Base-by-base conservation (phyloP, 2,113 vertebrate species). In the Agapornis roseicollis region DNA sequence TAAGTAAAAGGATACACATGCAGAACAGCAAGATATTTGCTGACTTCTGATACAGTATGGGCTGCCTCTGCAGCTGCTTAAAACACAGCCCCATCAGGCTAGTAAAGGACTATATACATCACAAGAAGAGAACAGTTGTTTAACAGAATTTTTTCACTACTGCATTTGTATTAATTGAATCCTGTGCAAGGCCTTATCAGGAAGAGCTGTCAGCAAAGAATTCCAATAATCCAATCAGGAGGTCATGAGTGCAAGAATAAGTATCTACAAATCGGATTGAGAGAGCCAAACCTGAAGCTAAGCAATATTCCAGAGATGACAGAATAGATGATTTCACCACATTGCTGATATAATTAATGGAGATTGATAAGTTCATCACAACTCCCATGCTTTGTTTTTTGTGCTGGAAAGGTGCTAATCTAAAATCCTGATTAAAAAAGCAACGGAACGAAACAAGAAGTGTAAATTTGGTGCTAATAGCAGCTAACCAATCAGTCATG, bases 191-290 rank as follows among this genome's bases (percentile, higher is more conserved):
- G 84, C 92, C 95, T 97, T 97, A 97, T 97, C 97, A 97, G 96
- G 94, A 97, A 96, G 92, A 97, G 86, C 95, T 97, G 97, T 97
- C 96, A 97, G 93, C 87, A 78, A 97, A 94, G 97, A 97, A 97
- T 97, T 97, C 96, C 96, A 97, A 96, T 97, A 96, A 97, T 97
- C 95, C 96, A 96, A 97, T 96, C 94, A 93, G 94, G 90, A 92
- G 96, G 97, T 97, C 97, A 97, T 20, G 53, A 96, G 96, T 97
- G 96, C 97, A 96, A 70, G 95, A 97, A 96, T 97, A 97, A 97
- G 94, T 79, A 94, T 95, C 96, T 96, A 94, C 96, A 96, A 96
- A 97, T 97, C 95, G 85, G 96, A 97, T 93, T 87, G 96, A 68
- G 93, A 60, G 90, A 44, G 33, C 82, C 94, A 89, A 97, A 96